Evolutionary conservation across 2,888 invertebrate species (phyloP), one percentile per base, ranked within the genome.

Genomic region (Caradrina kadenii): DNA sequence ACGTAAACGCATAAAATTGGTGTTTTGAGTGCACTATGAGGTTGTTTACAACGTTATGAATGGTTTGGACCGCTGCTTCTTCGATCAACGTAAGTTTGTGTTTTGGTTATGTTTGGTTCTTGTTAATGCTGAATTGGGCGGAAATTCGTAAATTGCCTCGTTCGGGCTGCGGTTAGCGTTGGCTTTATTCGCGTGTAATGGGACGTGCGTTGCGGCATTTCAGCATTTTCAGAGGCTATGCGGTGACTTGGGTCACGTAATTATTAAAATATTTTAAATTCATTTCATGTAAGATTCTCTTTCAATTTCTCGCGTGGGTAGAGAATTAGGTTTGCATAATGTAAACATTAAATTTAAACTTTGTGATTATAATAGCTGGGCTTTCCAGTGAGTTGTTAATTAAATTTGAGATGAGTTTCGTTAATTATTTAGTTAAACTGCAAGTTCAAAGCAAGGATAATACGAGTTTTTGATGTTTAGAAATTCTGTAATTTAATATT

Each of bases 1-100:
- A 92, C 92, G 91, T 90, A 89, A 90, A 91, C 87, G 84, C 80
- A 82, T 88, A 88, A 87, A 87, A 90, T 85, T 92, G 89, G 93
- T 93, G 93, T 91, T 89, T 91, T 93, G 81, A 90, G 95, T 95
- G 95, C 94, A 94, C 91, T 94, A 96, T 96, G 95, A 92, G 90
- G 94, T 93, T 94, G 91, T 93, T 90, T 86, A 88, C 89, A 90
- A 91, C 93, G 96, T 95, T 93, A 96, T 96, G 96, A 96, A 95
- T 96, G 96, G 96, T 93, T 93, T 96, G 93, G 96, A 96, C 93
- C 94, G 95, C 92, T 95, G 96, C 92, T 96, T 96, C 94, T 96
- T 96, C 93, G 96, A 96, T 94, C 96, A 96, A 95, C 96, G 96
- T 96, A 93, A 96, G 96, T 94, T 88, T 91, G 88, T 88, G 88